Base-by-base conservation (phyloP, 2,797 vertebrate species). In the Odontamblyopus rebecca region DNA sequence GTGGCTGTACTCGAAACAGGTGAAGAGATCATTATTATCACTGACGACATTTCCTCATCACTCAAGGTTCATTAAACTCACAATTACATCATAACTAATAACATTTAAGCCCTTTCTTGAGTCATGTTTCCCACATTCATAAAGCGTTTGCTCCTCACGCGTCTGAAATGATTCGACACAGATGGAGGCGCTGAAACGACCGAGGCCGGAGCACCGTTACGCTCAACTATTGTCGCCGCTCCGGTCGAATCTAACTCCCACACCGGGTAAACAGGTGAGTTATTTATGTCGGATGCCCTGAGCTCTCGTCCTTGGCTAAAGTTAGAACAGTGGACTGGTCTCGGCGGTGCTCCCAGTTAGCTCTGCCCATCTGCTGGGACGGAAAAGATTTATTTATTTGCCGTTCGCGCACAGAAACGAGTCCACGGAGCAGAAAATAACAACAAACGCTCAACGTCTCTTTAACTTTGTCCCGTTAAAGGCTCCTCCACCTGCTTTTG, bases 281-380 rank as follows among this genome's bases (percentile, higher is more conserved):
- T 44, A 63, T 44, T 41, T 12, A 11, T 13, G 19, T 63, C 1
- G 50, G 38, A 44, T 15, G 38, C 23, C 12, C 23, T 54, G 16
- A 53, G 16, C 18, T 32, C 32, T 67, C 32, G 48, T 67, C 27
- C 48, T 32, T 32, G 48, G 3, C 67, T 61, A 56, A 67, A 67
- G 56, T 73, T 79, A 77, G 29, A 29, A 18, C 59, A 16, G 56
- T 57, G 56, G n/a, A 12, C 16, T 50, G 66, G 29, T 48, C 79
- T 74, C 85, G 18, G 29, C 3, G 32, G 56, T 57, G 7, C 11
- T 18, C 51, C 16, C 51, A 19, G 56, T 26, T 27, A 26, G 51
- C 19, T n/a, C 19, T 7, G 4, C 51, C 51, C 19, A 6, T 18
- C 50, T 53, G 50, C 6, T 7, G 19, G 6, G 19, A 18, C 19